Base-by-base conservation (phyloP, 2,113 vertebrate species). In the Bolborhynchus lineola region DNA sequence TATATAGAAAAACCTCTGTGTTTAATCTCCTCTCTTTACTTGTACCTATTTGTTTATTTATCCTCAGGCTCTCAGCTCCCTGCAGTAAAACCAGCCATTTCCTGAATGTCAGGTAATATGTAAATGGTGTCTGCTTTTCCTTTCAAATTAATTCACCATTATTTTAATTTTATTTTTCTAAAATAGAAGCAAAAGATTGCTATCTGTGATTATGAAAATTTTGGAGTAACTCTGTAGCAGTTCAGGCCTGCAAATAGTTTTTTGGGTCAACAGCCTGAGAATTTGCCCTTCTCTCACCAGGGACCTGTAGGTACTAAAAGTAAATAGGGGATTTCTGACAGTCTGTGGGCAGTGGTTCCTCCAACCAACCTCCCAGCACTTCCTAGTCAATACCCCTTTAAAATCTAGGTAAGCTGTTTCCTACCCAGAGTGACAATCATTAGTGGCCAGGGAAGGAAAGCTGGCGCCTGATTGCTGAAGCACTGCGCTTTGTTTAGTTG, bases 71-170 rank as follows among this genome's bases (percentile, higher is more conserved):
- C 57, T 65, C 79, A 5, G 63, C 72, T 95, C 77, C 95, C 88
- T 13, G 90, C 37, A 35, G 85, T 39, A 52, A 86, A 86, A 94
- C 6, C 94, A 88, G 71, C 50, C 72, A 5, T 78, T 96, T 96
- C 96, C 95, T 93, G 92, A 42, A 79, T 31, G 70, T 62, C 96
- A 91, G 94, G 93, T 94, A 94, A 42, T 33, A 94, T 93, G 92
- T 42, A 95, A 93, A 92, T 72, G 63, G 86, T 11, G 74, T 33
- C 91, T 84, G 83, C 86, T 97, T 96, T 96, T 94, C 95, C 96
- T 96, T 93, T 92, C 96, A 95, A 92, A 94, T 96, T 10, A 65
- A 74, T 59, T 42, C 67, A 1, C 37, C 3, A 0, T 53, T 52
- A 35, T 82, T 96, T 93, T 88, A 16, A 14, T 95, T 65, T 82